Conservation (phyloP, 2,888 invertebrate genomes). For the Polymixis flavicincta region DNA sequence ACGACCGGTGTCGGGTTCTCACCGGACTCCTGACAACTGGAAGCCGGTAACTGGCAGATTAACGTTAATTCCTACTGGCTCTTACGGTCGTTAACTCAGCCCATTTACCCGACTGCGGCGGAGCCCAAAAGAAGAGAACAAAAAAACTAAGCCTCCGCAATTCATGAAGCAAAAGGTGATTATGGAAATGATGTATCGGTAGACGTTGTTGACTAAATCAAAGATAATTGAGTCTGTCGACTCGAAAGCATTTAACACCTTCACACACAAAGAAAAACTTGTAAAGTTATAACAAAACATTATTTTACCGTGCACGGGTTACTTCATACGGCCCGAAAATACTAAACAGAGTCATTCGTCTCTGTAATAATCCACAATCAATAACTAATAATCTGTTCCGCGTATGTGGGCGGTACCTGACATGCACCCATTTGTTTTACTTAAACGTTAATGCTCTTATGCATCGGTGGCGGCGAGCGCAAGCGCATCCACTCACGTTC, state of each 20-base stretch:
- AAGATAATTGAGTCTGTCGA: conserved; percentile 28
- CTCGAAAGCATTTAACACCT: conserved; percentile 36
- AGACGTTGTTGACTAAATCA: conserved; percentile 21
- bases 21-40: conserved; percentile 62
- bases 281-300: conserved; percentile 56
- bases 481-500: conserved; percentile 64
- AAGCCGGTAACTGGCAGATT: conserved; percentile 53
- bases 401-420: conserved; percentile 78
- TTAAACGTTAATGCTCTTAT: conserved; percentile 83
- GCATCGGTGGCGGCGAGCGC: conserved; percentile 70
- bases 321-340: conserved; percentile 64
- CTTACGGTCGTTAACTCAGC: conserved; percentile 16
- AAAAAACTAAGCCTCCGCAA: neutral
- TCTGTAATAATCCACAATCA: conserved; percentile 77
- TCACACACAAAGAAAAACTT: conserved; percentile 31
- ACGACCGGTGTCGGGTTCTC: conserved; percentile 69
- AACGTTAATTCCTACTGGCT: conserved; percentile 54
- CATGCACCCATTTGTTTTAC: conserved; percentile 84
- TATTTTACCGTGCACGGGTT: conserved; percentile 49
- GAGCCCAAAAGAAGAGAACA: neutral
- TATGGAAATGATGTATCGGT: neutral
- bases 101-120: neutral
- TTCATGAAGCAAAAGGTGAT: neutral
- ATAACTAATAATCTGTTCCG: conserved; percentile 80
- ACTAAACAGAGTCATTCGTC: conserved; percentile 67